Percentiles rank a stretch among this genome's conserved stretches.
These are phyloP conservation scores for Bugula neritina DNA, from an alignment of 2,888 invertebrate species.

Conservation along the genomic window DNA sequence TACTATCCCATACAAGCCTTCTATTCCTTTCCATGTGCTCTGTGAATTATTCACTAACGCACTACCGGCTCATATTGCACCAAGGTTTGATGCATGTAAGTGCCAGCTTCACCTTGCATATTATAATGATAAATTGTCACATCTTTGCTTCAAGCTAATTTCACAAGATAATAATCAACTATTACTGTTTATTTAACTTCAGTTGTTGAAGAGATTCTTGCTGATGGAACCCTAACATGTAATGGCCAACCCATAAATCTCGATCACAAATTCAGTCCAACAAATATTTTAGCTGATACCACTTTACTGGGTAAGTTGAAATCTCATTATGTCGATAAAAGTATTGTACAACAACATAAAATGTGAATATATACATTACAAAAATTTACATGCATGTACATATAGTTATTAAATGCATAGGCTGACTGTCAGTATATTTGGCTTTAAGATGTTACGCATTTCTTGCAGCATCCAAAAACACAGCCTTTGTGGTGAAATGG, in stretches of 20 bases:
- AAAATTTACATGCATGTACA: not conserved
- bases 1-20: not conserved
- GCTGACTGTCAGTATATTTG: too few relatives aligned
- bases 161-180: not conserved
- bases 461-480: not conserved
- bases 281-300: not conserved
- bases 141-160: too few relatives aligned
- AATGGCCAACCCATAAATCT: not conserved
- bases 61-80: not conserved
- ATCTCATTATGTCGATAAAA: too few relatives aligned
- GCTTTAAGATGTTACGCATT: too few relatives aligned
- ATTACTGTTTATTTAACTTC: too few relatives aligned
- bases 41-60: not conserved
- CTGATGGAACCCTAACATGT: not conserved
- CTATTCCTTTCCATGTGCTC: not conserved
- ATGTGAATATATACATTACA: not conserved
- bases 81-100: not conserved
- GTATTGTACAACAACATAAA: too few relatives aligned
- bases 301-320: constrained; percentile 2
- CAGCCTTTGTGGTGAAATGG: constrained; percentile 15
- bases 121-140: too few relatives aligned
- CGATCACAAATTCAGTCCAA: not conserved
- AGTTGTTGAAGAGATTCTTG: not conserved
- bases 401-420: too few relatives aligned
- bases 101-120: too few relatives aligned